Evolutionary conservation across 2,113 vertebrate species (phyloP), one percentile per base, ranked within the genome.

Genomic region (Sinocyclocheilus grahami): DNA sequence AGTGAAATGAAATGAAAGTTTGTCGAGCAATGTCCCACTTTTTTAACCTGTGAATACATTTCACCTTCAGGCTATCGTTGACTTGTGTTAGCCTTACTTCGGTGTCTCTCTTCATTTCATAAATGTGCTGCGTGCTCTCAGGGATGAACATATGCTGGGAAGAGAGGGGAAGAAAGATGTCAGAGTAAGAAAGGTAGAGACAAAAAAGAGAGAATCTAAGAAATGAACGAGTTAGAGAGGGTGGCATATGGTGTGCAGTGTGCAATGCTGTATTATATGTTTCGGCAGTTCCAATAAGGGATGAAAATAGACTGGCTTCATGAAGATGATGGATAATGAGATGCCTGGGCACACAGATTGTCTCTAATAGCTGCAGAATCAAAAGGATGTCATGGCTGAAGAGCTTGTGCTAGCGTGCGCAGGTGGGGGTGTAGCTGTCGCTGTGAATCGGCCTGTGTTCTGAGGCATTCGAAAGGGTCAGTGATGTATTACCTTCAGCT

Each of bases 241-340:
- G 27, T 30, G 58, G 78, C 67, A 51, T 46, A 62, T 60, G 51
- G 37, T 58, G 81, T 78, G 83, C 14, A 8, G 18, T 85, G 78
- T 37, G 86, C 79, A 80, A 69, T 39, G 69, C 67, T 76, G 53
- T 79, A 65, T 84, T 75, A 65, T 83, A 14, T 83, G 58, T 83
- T 74, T 82, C 30, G 22, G 77, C 53, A 71, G 74, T 75, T 79
- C 16, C 33, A 88, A 89, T 75, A 89, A 85, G 86, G 14, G 82
- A 87, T 83, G 90, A 86, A 88, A 86, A 89, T 89, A 63, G 89
- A 90, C 85, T 86, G 78, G 89, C 65, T 65, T 53, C 90, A 75
- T 81, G 78, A 90, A 89, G 84, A 92, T 92, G 87, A 92, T 92
- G 90, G 85, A 90, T 92, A 92, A 92, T 91, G 90, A 92, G 88